Conservation (phyloP, 2,888 invertebrate species). For the Microctonus hyperodae region DNA sequence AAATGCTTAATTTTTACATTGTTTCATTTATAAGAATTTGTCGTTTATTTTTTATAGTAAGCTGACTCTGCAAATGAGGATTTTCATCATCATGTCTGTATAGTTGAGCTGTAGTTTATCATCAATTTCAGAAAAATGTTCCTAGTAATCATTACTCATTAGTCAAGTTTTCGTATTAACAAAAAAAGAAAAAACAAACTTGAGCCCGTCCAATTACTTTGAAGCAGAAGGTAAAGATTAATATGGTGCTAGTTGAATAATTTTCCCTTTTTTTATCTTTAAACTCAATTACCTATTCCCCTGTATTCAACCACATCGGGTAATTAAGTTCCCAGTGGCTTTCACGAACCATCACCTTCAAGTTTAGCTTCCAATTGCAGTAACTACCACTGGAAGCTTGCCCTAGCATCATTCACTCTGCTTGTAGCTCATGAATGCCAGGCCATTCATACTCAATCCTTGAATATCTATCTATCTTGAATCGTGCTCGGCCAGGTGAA, state of each 20-base stretch:
- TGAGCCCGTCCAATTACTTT: not conserved
- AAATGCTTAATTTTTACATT: too few species aligned
- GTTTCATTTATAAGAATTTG: not conserved
- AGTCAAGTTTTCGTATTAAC: not conserved
- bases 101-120: not conserved
- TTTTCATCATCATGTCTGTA: not conserved
- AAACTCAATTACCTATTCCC: not conserved
- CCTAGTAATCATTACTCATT: not conserved
- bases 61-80: not conserved
- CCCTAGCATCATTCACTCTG: not conserved
- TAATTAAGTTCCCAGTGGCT: constrained; percentile 54
- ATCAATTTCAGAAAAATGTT: not conserved
- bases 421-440: not conserved
- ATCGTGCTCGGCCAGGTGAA: not conserved
- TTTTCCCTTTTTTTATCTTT: constrained; percentile 40
- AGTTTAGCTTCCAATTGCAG: constrained; percentile 48
- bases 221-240: constrained; percentile 20
- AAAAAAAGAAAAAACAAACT: not conserved
- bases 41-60: not conserved
- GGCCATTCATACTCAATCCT: not conserved
- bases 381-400: constrained; percentile 39
- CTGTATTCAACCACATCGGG: constrained; percentile 45
- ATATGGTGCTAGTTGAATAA: constrained; percentile 39
- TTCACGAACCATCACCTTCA: constrained; percentile 46
- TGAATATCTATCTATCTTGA: constrained; percentile 8